Percentiles rank a stretch among this genome's conserved stretches.
Conservation (phyloP, 2,113 vertebrate genomes). For the Dasyurus viverrinus region DNA sequence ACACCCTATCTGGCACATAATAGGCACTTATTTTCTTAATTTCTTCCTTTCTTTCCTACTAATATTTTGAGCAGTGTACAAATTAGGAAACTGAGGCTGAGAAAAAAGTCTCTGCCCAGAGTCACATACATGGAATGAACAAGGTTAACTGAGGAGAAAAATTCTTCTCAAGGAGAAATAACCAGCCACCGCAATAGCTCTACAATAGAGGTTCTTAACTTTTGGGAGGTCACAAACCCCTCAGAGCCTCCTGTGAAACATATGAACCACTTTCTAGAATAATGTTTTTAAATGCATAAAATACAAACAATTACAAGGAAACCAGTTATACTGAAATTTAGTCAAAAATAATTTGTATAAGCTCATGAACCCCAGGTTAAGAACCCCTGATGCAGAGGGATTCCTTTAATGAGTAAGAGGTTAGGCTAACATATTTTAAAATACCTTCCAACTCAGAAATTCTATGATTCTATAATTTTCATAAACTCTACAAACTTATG, state of each 20-base stretch:
- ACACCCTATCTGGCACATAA: neutral
- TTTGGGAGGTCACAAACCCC: neutral
- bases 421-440: neutral
- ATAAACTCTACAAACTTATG: neutral
- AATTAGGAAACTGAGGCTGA: neutral
- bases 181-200: neutral
- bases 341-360: neutral
- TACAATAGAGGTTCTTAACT: neutral
- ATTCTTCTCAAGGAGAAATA: neutral
- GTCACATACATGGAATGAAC: neutral
- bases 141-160: neutral
- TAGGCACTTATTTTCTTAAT: neutral
- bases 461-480: neutral
- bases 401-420: neutral
- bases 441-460: neutral
- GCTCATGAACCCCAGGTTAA: neutral
- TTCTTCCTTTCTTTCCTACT: neutral
- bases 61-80: neutral
- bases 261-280: neutral
- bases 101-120: neutral
- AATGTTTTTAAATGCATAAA: neutral
- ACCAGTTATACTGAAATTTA: neutral
- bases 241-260: neutral
- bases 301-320: neutral
- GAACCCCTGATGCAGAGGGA: neutral